Conservation (phyloP, 1,140 invertebrate genomes). For the Drosophila cardini region DNA sequence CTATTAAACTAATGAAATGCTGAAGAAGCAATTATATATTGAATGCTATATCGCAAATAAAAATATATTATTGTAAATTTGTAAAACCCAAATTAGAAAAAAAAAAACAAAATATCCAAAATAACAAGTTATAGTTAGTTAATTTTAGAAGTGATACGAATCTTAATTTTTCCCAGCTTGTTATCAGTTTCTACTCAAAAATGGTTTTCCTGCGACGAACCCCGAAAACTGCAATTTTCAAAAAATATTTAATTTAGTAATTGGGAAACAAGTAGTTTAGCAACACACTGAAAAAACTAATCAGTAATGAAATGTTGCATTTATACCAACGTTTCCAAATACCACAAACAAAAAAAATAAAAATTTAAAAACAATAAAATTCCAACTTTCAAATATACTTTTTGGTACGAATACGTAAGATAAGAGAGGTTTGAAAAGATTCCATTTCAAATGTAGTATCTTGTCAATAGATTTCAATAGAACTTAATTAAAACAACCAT, state of each 20-base stretch:
- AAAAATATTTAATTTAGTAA: background rate
- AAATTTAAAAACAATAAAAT: too few relatives aligned
- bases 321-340: background rate
- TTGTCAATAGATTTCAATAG: background rate
- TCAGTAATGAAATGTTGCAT: background rate
- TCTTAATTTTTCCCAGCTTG: background rate
- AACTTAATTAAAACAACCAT: background rate
- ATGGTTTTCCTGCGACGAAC: background rate
- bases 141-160: background rate
- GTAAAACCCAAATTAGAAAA: background rate
- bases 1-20: background rate
- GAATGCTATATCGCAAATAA: background rate
- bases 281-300: background rate
- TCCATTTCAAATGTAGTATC: background rate
- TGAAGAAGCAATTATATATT: background rate
- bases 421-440: background rate
- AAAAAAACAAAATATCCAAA: background rate
- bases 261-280: background rate
- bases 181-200: background rate
- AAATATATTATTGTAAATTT: background rate
- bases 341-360: too few relatives aligned
- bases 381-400: background rate
- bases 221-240: background rate
- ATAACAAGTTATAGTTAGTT: slow-evolving; percentile 1
- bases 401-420: background rate